These are phyloP conservation scores for Paracyclopina nana DNA, from an alignment of 1,140 invertebrate genomes.

Conservation along the genomic window DNA sequence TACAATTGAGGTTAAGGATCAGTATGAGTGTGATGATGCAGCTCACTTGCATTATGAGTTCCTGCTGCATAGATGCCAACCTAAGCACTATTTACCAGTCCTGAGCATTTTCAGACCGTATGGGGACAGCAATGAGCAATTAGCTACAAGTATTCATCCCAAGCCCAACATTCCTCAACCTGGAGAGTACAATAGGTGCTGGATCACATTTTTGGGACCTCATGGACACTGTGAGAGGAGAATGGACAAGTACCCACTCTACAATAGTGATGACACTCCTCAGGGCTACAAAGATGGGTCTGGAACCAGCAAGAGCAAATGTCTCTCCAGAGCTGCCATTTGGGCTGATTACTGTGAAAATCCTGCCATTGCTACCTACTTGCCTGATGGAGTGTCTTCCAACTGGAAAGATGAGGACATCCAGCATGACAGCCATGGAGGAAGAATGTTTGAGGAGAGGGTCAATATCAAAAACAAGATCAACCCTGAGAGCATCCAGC, in stretches of 20 bases:
- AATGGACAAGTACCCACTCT: conserved; percentile 3
- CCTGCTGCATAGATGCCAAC: conserved; percentile 1
- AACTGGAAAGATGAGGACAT: conserved; percentile 11
- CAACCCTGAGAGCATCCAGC: conserved; percentile 7
- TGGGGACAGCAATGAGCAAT: not conserved
- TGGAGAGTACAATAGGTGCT: not conserved
- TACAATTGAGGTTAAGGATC: conserved; percentile 8
- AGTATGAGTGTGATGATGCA: conserved; percentile 10
- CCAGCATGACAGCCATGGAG: conserved; percentile 12
- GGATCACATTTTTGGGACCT: conserved; percentile 12
- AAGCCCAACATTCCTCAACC: not conserved
- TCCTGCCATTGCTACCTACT: conserved; percentile 5
- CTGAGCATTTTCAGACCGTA: not conserved
- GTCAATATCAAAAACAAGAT: not conserved
- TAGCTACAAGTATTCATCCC: not conserved
- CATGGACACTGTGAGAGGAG: conserved; percentile 13
- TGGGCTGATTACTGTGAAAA: conserved; percentile 11
- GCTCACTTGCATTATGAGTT: conserved; percentile 12
- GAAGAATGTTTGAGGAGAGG: conserved; percentile 9
- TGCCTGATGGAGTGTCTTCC: conserved; percentile 6
- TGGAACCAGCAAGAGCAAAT: not conserved
- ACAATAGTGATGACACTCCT: not conserved
- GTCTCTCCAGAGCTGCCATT: not conserved
- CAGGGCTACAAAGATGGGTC: not conserved
- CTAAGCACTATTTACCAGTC: conserved; percentile 11